A percentile compares a stretch with the other conserved stretches of the same genome.
These are phyloP conservation scores for Apocheima hispidaria DNA, from an alignment of 2,888 invertebrate species.

Conservation along the genomic window DNA sequence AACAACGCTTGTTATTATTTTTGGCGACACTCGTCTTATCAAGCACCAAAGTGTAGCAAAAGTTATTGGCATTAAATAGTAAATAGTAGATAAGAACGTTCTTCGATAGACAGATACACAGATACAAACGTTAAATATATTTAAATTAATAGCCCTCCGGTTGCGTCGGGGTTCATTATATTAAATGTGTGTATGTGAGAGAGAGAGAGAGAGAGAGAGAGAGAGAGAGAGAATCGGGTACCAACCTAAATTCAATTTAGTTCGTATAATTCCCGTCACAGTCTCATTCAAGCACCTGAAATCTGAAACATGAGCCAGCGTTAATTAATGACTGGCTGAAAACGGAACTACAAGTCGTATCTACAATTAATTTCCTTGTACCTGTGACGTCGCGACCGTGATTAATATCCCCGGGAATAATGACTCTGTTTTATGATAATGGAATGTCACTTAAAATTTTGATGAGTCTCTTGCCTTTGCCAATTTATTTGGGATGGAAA, in stretches of 20 bases:
- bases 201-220: too few species aligned
- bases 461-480: slow-evolving; percentile 39
- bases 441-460: slow-evolving; percentile 46
- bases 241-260: slow-evolving; percentile 7
- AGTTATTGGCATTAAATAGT: too few species aligned
- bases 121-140: too few species aligned
- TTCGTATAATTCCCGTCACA: slow-evolving; percentile 26
- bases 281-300: slow-evolving; percentile 32
- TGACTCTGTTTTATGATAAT: slow-evolving; percentile 51
- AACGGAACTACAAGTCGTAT: slow-evolving; percentile 50
- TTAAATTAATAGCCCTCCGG: too few species aligned
- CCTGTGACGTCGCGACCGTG: slow-evolving; percentile 41
- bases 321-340: slow-evolving; percentile 52
- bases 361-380: slow-evolving; percentile 54
- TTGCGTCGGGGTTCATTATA: too few species aligned
- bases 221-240: too few species aligned
- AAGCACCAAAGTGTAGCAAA: too few species aligned
- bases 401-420: slow-evolving; percentile 47
- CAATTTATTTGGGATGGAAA: slow-evolving; percentile 39
- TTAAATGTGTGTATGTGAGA: too few species aligned
- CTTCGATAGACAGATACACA: too few species aligned
- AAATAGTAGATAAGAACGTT: too few species aligned
- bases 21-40: too few species aligned
- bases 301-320: slow-evolving; percentile 51
- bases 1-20: too few species aligned